These are phyloP conservation scores for Homarus gammarus DNA, from an alignment of 2,888 invertebrate species.

Conservation along the genomic window DNA sequence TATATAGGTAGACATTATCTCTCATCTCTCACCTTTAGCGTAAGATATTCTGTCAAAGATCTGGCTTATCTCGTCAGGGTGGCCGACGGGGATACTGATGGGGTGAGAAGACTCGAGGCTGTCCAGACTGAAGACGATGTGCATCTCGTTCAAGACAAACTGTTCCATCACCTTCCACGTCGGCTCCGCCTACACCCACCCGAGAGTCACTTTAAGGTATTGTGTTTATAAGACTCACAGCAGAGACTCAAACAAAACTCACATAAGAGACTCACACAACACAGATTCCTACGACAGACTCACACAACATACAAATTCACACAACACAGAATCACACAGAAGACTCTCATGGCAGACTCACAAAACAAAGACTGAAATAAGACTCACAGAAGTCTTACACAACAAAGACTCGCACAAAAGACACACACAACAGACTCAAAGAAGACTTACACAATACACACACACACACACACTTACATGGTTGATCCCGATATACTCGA, in stretches of 20 bases:
- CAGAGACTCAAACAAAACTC: neutral
- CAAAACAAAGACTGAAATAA: too few relatives aligned
- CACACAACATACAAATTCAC: neutral
- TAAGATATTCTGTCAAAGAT: constrained; percentile 94
- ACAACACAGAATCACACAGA: neutral
- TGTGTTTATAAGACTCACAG: neutral
- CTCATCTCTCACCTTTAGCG: constrained; percentile 85
- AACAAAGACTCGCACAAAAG: neutral
- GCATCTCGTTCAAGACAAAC: constrained; percentile 88
- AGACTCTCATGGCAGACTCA: too few relatives aligned
- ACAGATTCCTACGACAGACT: too few relatives aligned
- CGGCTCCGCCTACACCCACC: constrained; percentile 81
- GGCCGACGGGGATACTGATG: constrained; percentile 89
- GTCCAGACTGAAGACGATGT: constrained; percentile 88
- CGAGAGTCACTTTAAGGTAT: too few relatives aligned
- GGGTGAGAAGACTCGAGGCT: constrained; percentile 91
- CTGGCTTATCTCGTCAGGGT: constrained; percentile 93
- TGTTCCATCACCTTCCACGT: constrained; percentile 89
- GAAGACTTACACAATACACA: too few relatives aligned
- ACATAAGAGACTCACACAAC: too few relatives aligned
- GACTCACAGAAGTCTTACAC: too few relatives aligned
- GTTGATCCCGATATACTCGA: constrained; percentile 85
- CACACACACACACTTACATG: constrained; percentile 79
- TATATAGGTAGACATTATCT: neutral
- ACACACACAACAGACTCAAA: neutral